A percentile compares a stretch with the other conserved stretches of the same genome.
Conservation (phyloP, 2,888 invertebrate genomes). For the Ferrisia virgata region DNA sequence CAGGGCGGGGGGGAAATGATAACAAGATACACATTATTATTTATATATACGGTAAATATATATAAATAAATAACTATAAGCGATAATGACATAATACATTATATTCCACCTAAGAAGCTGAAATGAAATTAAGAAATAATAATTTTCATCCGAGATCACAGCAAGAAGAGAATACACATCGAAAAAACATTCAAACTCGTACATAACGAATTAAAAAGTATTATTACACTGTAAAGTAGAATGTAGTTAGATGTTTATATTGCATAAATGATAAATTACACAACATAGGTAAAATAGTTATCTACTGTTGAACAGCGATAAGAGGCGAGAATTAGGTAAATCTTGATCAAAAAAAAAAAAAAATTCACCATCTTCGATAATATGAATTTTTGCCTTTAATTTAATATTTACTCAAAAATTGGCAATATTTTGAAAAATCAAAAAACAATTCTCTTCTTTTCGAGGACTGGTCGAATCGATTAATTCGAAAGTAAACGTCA, state of each 20-base stretch:
- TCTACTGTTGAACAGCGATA: not conserved
- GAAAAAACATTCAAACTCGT: not conserved
- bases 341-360: not conserved
- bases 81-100: slow-evolving; percentile 43
- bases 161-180: slow-evolving; percentile 37
- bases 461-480: not conserved
- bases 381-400: not conserved
- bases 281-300: not conserved
- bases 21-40: slow-evolving; percentile 8
- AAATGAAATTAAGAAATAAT: not conserved
- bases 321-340: not conserved
- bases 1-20: not conserved
- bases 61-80: not conserved
- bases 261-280: too few species aligned
- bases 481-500: too few species aligned
- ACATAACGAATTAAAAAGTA: not conserved
- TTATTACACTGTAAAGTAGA: not conserved
- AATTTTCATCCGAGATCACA: slow-evolving; percentile 38
- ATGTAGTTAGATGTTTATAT: not conserved
- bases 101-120: slow-evolving; percentile 39
- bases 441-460: not conserved
- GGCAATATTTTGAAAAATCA: not conserved
- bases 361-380: not conserved
- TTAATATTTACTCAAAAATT: too few species aligned
- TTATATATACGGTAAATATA: not conserved